Evolutionary conservation across 2,113 vertebrate species (phyloP).

Genomic region (Rostratula benghalensis): DNA sequence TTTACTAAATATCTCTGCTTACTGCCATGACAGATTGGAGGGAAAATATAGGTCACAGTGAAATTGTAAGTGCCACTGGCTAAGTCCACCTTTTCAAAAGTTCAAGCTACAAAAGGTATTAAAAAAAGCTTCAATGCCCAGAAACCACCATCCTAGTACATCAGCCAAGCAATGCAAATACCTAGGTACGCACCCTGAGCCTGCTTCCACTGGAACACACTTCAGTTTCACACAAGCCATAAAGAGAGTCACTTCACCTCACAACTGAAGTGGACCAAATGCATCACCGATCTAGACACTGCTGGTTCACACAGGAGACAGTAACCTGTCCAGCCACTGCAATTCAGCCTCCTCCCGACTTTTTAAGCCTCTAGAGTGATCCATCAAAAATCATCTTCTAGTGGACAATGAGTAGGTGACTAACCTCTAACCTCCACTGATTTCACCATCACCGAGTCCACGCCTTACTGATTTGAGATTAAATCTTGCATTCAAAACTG

Average conservation of each 20-base stretch:
- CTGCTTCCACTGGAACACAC: neutral
- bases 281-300: neutral
- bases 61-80: neutral
- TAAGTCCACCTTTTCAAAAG: neutral
- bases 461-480: neutral
- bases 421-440: neutral
- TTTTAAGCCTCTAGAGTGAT: neutral
- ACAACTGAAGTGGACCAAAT: neutral
- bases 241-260: no score
- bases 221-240: neutral
- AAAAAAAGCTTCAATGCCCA: neutral
- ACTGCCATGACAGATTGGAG: neutral
- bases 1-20: neutral
- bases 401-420: neutral
- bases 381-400: neutral
- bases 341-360: neutral
- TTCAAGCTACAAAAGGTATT: neutral
- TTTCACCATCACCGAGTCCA: neutral
- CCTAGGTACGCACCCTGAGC: neutral
- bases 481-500: neutral
- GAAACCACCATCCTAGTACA: neutral
- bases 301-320: neutral
- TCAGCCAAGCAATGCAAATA: neutral
- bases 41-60: neutral
- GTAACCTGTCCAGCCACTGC: neutral